Base-by-base conservation (phyloP, 2,113 vertebrate species). In the Hypanus sabinus region DNA sequence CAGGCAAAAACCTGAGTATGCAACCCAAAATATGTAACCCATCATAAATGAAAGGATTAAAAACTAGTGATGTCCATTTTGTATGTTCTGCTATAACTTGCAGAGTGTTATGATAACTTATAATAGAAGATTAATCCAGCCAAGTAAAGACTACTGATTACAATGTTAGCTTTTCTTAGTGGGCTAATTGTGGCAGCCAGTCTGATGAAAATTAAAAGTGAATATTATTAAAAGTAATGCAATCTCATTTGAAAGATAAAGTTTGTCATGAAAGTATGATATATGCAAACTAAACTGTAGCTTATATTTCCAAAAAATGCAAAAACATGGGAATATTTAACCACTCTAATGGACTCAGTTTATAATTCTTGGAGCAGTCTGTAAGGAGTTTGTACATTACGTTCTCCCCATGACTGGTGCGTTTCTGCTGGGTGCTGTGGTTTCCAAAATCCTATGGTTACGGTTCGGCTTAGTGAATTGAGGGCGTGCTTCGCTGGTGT, bases 201-300 rank as follows among this genome's bases (percentile, higher is more conserved):
- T 60, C 9, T 87, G 36, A 20, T 87, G 16, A 60, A 5, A 60
- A 60, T 57, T 57, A 55, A 24, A 87, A 57, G 55, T 87, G 46
- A 87, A 55, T 87, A 87, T 46, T 57, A 87, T 87, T 87, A 87
- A 57, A 46, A 55, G n/a, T 24, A 91, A 9, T 38, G n/a, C 36
- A 91, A 68, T 91, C 18, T 91, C 88, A 70, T 36, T 91, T 91
- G 62, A 70, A 90, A 91, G 60, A 6, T 91, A 91, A 68, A 36
- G 33, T 70, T 36, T 68, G 36, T 33, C 36, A 22, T 36, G 62
- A 91, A 70, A 68, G n/a, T 14, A 20, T 36, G 24, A 90, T 90
- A n/a, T 68, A 6, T 91, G 11, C 62, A 68, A 70, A 36, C 62
- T 91, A 62, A 20, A 60, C 55, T 27, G 55, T 60, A 87, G 55